phyloP scores from a whole-genome alignment of 2,113 vertebrate species.

The Alaudala cheleensis region DNA sequence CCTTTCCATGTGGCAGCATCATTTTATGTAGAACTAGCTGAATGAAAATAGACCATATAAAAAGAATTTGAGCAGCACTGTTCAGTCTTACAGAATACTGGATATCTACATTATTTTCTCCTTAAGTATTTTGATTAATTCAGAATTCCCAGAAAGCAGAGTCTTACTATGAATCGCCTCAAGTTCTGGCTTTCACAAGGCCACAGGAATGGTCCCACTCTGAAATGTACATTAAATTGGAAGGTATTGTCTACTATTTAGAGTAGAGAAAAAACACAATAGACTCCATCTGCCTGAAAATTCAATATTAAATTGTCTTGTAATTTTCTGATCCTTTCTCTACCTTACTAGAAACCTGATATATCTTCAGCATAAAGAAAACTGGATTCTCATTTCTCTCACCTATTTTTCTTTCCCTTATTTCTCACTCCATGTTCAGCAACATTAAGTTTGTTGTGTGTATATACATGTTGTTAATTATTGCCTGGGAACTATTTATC shows the following conservation, averaged over 20 bases:
- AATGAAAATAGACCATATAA: background rate
- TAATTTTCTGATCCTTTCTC: background rate
- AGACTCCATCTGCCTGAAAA: background rate
- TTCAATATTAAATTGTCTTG: background rate
- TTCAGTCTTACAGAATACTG: background rate
- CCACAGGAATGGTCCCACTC: slow-evolving; percentile 24
- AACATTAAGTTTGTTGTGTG: background rate
- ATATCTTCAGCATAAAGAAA: background rate
- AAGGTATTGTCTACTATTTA: background rate
- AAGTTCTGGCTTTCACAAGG: background rate
- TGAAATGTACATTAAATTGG: background rate
- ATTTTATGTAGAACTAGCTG: background rate
- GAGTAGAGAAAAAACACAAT: background rate
- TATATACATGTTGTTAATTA: background rate
- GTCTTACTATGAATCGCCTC: background rate
- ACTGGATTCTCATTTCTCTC: background rate
- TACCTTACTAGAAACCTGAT: background rate
- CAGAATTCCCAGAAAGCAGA: background rate
- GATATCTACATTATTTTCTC: background rate
- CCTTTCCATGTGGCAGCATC: background rate
- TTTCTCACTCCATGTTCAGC: background rate
- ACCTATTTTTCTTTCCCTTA: background rate
- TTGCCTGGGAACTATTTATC: background rate
- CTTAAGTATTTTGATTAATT: background rate
- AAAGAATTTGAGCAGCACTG: background rate